Conservation (phyloP, 2,888 invertebrate genomes). For the Philaethria dido region DNA sequence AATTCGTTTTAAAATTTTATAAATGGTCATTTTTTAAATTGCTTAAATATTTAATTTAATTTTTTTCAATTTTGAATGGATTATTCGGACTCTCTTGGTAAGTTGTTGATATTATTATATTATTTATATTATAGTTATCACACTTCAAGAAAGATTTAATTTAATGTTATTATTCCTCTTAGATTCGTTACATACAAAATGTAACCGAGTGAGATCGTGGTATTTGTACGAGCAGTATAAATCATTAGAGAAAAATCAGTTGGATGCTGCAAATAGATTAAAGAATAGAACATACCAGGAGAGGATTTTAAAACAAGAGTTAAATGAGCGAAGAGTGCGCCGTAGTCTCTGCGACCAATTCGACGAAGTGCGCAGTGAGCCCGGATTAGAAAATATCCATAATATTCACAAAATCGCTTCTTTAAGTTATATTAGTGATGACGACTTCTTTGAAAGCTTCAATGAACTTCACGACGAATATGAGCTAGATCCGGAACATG, state of each 20-base stretch:
- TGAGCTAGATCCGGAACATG: slow-evolving; percentile 49
- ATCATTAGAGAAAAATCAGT: slow-evolving; percentile 68
- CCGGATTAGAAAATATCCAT: slow-evolving; percentile 48
- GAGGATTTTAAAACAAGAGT: slow-evolving; percentile 62
- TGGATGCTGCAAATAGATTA: slow-evolving; percentile 64
- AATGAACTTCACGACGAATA: slow-evolving; percentile 58
- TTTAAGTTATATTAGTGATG: slow-evolving; percentile 52
- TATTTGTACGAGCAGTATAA: slow-evolving; percentile 76
- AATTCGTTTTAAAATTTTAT: slow-evolving; percentile 15
- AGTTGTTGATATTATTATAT: slow-evolving; percentile 34
- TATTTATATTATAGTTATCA: too few relatives aligned
- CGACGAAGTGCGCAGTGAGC: slow-evolving; percentile 56
- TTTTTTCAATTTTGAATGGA: slow-evolving; percentile 55
- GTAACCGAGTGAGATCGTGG: slow-evolving; percentile 73
- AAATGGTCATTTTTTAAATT: slow-evolving; percentile 6
- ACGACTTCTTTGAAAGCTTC: slow-evolving; percentile 66
- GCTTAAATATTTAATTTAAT: background rate
- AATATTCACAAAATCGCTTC: slow-evolving; percentile 49
- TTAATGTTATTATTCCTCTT: slow-evolving; percentile 41
- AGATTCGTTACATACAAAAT: slow-evolving; percentile 60
- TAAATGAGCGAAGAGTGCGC: slow-evolving; percentile 64
- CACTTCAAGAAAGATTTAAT: too few relatives aligned
- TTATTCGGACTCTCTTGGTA: slow-evolving; percentile 69
- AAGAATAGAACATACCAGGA: slow-evolving; percentile 67
- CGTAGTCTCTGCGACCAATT: slow-evolving; percentile 61